phyloP scores from a whole-genome alignment of 2,113 vertebrate species.

The Pomatorhinus ruficollis region DNA sequence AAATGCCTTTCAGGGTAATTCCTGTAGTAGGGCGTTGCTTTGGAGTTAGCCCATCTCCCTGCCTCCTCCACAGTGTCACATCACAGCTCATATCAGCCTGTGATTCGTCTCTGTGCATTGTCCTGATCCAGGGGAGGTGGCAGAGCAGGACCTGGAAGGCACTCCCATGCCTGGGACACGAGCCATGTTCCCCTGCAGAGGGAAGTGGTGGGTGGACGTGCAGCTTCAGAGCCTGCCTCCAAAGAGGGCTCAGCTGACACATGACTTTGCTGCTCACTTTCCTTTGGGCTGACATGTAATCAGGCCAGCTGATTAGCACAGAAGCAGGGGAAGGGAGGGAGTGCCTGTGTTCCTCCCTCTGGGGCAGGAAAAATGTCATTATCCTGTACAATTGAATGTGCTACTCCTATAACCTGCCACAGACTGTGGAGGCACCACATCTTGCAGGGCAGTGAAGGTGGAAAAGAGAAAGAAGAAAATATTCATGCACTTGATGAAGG shows the following conservation, averaged over 20 bases:
- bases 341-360: background rate
- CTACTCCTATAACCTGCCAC: background rate
- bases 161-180: rapidly evolving
- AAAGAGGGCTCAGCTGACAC: background rate
- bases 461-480: background rate
- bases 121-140: background rate
- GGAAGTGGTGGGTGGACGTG: background rate
- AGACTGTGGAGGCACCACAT: rapidly evolving
- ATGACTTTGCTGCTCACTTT: background rate
- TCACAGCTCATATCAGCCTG: background rate
- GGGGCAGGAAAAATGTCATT: background rate
- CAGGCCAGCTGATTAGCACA: background rate
- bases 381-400: background rate
- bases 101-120: background rate
- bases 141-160: background rate
- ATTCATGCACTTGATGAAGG: background rate
- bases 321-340: background rate
- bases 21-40: background rate
- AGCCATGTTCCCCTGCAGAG: background rate
- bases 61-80: background rate
- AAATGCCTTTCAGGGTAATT: conserved; percentile 2
- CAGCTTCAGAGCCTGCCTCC: background rate
- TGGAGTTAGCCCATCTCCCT: background rate
- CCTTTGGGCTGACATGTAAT: background rate
- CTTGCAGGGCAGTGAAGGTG: background rate